Evolutionary conservation across 2,113 vertebrate species (phyloP).

Genomic region (Rhynchomys soricoides): DNA sequence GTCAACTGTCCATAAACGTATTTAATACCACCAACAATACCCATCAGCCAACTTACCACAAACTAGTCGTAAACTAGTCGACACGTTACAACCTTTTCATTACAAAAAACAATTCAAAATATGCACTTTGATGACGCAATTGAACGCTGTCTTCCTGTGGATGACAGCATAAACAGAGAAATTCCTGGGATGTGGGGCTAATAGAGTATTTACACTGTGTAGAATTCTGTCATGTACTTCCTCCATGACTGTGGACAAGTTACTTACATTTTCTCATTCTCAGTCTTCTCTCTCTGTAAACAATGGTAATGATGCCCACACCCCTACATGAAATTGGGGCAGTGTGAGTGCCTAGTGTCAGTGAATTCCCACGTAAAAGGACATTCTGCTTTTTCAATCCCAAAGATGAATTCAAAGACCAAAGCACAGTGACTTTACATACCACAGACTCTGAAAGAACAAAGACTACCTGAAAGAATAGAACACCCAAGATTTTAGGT

Average conservation of each 20-base stretch:
- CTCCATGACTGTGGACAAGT: neutral
- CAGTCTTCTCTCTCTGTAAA: conserved; percentile 3
- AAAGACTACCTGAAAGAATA: neutral
- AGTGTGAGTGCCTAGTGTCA: neutral
- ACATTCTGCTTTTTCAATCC: neutral
- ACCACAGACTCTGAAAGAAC: neutral
- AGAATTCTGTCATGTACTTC: neutral
- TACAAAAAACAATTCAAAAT: neutral
- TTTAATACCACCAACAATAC: neutral
- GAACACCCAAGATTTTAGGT: neutral
- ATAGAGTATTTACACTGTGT: neutral
- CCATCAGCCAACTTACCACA: neutral
- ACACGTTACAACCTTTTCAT: neutral
- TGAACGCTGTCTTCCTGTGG: neutral
- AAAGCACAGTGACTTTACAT: neutral
- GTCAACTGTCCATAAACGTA: neutral
- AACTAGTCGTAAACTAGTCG: neutral
- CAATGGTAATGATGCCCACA: neutral
- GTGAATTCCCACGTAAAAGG: neutral
- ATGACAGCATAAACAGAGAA: neutral
- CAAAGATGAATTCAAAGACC: neutral
- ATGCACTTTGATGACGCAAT: neutral
- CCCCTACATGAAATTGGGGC: neutral
- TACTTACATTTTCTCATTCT: neutral
- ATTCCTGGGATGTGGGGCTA: no score